Evolutionary conservation across 37 sponge, comb jelly and placozoan genomes (phyloP), one percentile per base, ranked within the genome.

Genomic region (Eunapius fragilis): DNA sequence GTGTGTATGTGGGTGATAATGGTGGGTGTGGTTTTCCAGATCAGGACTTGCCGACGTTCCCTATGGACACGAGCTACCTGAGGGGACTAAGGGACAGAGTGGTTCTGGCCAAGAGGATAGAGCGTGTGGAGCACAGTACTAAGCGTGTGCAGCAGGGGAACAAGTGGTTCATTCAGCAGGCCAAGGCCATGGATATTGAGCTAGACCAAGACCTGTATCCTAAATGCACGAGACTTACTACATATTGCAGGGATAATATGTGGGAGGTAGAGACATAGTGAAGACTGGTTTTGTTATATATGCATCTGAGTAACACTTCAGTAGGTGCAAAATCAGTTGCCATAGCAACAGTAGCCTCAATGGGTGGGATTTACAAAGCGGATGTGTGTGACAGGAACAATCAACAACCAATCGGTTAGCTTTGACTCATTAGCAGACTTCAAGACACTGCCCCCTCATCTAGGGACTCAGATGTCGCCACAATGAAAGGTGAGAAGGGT

Each of bases 111-210:
- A 80, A 45, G 32, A 90, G 70, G 77, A 73, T 95, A 13, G 88
- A 93, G 31, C 68, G 25, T 4, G 47, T 38, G 28, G 80, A 84
- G n/a, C 80, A 75, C 68, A 87, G 81, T 45, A 24, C 74, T 34
- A 35, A 31, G 26, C 88, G 72, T 69, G 38, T 26, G 17, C 27
- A 38, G 48, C 80, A 30, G 32, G 37, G 31, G 1, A 75, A 90
- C n/a, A 35, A 82, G 19, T 95, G 96, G 96, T 38, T 93, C 36
- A 14, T 50, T 14, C 48, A 84, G 71, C 68, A 91, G 23, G 94
- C 96, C 26, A 78, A 88, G 31, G 91, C 88, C 23, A 74, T 95
- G 96, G 96, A 93, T 10, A 80, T 95, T n/a, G 85, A 85, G 25
- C 67, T 95, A 27, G 93, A 93, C 25, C 91, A 95, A 14, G 83